Evolutionary conservation across 2,797 vertebrate species (phyloP).

Genomic region (Alectoris magna): DNA sequence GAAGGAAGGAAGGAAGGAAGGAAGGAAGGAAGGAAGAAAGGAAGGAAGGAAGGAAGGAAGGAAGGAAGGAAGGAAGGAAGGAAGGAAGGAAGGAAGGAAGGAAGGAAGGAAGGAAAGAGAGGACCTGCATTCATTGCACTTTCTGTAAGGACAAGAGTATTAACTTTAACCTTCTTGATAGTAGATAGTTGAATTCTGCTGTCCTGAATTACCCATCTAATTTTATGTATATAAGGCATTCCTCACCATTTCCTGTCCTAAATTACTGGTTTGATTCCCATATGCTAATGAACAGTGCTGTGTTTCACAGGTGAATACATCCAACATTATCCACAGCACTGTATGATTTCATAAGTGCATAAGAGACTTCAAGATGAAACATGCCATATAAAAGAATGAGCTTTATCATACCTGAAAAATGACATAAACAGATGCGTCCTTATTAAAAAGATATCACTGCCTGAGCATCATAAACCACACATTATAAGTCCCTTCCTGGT

Average conservation of each 20-base stretch:
- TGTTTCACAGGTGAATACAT: background rate
- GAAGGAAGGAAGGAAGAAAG: too few relatives aligned
- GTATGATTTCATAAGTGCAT: background rate
- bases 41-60: background rate
- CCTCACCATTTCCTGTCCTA: background rate
- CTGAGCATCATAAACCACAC: background rate
- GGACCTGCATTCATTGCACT: background rate
- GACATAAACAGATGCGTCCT: background rate
- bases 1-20: background rate
- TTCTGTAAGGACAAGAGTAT: background rate
- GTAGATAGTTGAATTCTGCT: background rate
- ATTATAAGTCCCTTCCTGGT: background rate
- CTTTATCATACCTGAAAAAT: background rate
- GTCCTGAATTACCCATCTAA: background rate
- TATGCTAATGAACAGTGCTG: background rate
- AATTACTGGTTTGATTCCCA: background rate
- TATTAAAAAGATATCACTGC: background rate
- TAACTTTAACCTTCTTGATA: background rate
- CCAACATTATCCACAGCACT: background rate
- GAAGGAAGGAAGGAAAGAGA: background rate
- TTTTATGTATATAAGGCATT: background rate
- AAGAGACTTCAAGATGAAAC: background rate
- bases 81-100: background rate
- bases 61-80: background rate
- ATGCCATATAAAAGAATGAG: background rate